A percentile compares a stretch with the other conserved stretches of the same genome.
Conservation (phyloP, 2,888 invertebrate species). For the Plagiodera versicolora region DNA sequence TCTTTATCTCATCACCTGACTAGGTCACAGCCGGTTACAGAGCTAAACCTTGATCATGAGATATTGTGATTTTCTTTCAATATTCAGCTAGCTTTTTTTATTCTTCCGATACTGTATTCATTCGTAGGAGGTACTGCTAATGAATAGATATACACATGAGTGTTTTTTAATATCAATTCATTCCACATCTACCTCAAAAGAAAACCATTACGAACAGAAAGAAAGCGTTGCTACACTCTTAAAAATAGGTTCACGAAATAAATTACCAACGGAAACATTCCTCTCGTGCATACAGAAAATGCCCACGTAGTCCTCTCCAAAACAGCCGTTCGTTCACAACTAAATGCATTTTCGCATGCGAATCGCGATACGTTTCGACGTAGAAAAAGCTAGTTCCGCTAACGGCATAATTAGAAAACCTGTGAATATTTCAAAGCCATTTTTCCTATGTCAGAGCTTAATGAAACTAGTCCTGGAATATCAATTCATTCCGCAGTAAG, state of each 20-base stretch:
- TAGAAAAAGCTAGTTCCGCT: conserved; percentile 12
- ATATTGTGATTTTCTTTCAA: too few relatives aligned
- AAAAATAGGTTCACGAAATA: not conserved
- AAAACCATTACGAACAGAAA: too few relatives aligned
- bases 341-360: conserved; percentile 17
- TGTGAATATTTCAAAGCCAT: not conserved
- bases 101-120: too few relatives aligned
- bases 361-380: conserved; percentile 15
- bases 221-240: too few relatives aligned
- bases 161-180: too few relatives aligned
- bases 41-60: too few relatives aligned
- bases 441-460: conserved; percentile 2
- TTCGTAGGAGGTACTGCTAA: too few relatives aligned
- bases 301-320: conserved; percentile 12
- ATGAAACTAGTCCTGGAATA: not conserved
- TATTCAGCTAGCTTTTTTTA: too few relatives aligned
- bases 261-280: not conserved
- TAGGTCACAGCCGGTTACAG: too few relatives aligned
- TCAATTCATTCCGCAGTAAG: not conserved
- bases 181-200: too few relatives aligned
- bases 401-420: conserved; percentile 18
- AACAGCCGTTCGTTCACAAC: conserved; percentile 1
- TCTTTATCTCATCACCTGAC: too few relatives aligned
- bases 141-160: too few relatives aligned
- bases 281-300: not conserved